Evolutionary conservation across 2,113 vertebrate genomes (phyloP).

Genomic region (Ursus arctos): DNA sequence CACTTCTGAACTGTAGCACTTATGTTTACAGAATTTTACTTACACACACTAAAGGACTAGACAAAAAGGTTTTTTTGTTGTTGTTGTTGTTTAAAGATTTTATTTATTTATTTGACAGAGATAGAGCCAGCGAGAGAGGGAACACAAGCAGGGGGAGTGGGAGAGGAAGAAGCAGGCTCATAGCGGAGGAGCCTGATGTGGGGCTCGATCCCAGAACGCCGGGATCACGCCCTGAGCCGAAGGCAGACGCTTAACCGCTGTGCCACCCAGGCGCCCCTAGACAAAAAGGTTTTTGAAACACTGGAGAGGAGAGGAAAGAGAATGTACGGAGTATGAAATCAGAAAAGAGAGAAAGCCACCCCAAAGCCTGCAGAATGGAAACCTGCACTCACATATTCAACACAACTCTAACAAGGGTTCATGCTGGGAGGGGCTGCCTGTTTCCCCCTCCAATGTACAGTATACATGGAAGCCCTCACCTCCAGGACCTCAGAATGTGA

Average conservation of each 20-base stretch:
- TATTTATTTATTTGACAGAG: too few species aligned
- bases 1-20: neutral
- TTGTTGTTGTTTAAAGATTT: too few species aligned
- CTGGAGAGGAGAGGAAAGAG: fast-evolving
- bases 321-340: neutral
- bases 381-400: fast-evolving
- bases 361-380: neutral
- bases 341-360: neutral
- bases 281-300: neutral
- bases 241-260: too few species aligned
- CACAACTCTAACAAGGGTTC: fast-evolving
- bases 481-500: neutral
- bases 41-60: too few species aligned
- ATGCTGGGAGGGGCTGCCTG: fast-evolving
- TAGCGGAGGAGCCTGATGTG: too few species aligned
- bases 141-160: too few species aligned
- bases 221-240: too few species aligned
- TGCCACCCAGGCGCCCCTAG: too few species aligned
- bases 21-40: neutral
- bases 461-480: neutral
- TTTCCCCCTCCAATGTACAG: neutral
- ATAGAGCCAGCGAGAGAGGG: too few species aligned
- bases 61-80: neutral
- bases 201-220: too few species aligned
- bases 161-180: too few species aligned